Evolutionary conservation across 2,888 invertebrate species (phyloP).

Genomic region (Lithophane socia): DNA sequence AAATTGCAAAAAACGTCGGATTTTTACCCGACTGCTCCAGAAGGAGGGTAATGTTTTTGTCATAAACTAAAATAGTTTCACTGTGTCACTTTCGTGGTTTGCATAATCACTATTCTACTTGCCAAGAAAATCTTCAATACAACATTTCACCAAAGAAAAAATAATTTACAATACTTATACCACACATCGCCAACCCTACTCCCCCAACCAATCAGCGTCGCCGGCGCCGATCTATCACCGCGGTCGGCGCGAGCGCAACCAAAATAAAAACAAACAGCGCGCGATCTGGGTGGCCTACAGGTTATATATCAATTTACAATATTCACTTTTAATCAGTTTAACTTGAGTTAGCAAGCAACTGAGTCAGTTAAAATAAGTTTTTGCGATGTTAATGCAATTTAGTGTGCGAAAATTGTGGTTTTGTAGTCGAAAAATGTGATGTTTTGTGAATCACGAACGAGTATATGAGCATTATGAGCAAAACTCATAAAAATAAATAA

Average conservation of each 20-base stretch:
- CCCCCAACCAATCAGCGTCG: slow-evolving; percentile 77
- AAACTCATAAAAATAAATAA: too few relatives aligned
- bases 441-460: background rate
- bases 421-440: background rate
- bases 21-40: too few relatives aligned
- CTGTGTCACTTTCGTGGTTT: background rate
- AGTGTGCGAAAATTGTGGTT: background rate
- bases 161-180: background rate
- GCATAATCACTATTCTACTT: background rate
- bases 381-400: slow-evolving; percentile 21
- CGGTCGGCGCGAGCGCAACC: slow-evolving; percentile 62
- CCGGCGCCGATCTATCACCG: slow-evolving; percentile 81
- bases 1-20: too few relatives aligned
- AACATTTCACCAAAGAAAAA: background rate
- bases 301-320: slow-evolving; percentile 86
- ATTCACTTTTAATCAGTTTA: slow-evolving; percentile 74
- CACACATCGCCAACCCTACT: slow-evolving; percentile 74
- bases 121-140: background rate
- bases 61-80: background rate
- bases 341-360: slow-evolving; percentile 51
- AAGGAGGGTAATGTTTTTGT: too few relatives aligned
- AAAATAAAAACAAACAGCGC: slow-evolving; percentile 78
- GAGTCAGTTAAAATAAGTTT: slow-evolving; percentile 35
- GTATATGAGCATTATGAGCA: too few relatives aligned
- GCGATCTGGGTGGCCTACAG: slow-evolving; percentile 81